Evolutionary conservation across 64 coral and sea anemone species (phyloP).

Genomic region (Montipora cactus): DNA sequence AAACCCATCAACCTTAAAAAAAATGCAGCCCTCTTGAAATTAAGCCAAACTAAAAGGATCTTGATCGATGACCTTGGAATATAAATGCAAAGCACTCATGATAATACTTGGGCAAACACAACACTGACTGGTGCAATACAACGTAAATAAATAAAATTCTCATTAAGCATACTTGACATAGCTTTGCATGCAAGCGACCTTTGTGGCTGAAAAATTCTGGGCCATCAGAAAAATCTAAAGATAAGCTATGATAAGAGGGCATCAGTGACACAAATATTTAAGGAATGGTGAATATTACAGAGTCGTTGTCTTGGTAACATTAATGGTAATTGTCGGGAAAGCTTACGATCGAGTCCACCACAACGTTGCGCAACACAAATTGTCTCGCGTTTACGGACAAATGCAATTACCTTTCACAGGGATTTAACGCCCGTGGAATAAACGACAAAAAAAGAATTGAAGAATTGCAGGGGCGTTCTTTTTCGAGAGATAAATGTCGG

Average conservation of each 20-base stretch:
- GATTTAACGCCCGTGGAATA: too few relatives aligned
- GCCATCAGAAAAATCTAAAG: too few relatives aligned
- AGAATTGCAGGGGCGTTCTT: too few relatives aligned
- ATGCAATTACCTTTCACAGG: too few relatives aligned
- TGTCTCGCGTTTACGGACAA: too few relatives aligned
- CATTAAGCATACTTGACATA: conserved; percentile 4
- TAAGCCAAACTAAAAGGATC: neutral
- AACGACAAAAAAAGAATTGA: too few relatives aligned
- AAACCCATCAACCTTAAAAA: neutral
- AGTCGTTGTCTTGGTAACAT: neutral
- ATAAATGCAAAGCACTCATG: neutral
- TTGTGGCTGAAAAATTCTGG: neutral
- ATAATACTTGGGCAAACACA: conserved; percentile 17
- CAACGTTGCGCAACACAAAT: too few relatives aligned
- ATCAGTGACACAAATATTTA: too few relatives aligned
- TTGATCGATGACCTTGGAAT: neutral
- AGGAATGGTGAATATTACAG: neutral
- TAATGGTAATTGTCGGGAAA: neutral
- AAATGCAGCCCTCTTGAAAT: neutral
- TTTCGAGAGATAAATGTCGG: too few relatives aligned
- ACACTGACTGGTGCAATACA: neutral
- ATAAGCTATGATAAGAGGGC: too few relatives aligned
- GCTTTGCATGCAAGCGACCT: neutral
- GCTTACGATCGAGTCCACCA: neutral
- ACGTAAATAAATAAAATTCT: neutral